Evolutionary conservation across 2,797 vertebrate species (phyloP).

Genomic region (Takifugu ocellatus): DNA sequence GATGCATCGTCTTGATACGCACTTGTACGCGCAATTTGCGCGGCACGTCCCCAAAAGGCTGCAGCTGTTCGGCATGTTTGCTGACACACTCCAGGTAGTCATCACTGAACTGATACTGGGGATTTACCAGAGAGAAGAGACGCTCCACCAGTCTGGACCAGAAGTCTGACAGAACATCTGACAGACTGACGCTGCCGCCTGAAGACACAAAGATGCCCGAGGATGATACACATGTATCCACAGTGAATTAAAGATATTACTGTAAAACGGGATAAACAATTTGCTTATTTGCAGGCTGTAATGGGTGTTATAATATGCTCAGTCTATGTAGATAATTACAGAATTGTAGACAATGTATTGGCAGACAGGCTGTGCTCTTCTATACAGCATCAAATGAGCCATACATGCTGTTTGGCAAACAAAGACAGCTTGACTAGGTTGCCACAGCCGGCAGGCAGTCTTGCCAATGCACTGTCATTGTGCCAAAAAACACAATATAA

Average conservation of each 20-base stretch:
- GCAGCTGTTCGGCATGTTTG: conserved; percentile 82
- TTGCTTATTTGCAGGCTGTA: background rate
- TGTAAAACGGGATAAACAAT: background rate
- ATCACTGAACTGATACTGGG: conserved; percentile 85
- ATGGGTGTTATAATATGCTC: conserved; percentile 2
- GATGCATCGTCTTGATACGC: conserved; percentile 22
- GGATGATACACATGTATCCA: background rate
- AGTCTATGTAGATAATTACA: background rate
- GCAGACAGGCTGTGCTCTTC: conserved; percentile 44
- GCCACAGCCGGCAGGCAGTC: conserved; percentile 55
- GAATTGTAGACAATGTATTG: conserved; percentile 1
- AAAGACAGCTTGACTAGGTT: conserved; percentile 58
- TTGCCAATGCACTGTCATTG: conserved; percentile 28
- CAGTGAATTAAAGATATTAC: background rate
- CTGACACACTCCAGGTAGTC: conserved; percentile 89
- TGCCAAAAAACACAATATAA: conserved; percentile 48
- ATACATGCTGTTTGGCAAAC: conserved; percentile 54
- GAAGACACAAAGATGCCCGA: conserved; percentile 2
- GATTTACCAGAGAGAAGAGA: conserved; percentile 86
- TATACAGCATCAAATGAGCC: conserved; percentile 44
- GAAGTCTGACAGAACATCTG: conserved; percentile 86
- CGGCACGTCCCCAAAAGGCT: conserved; percentile 87
- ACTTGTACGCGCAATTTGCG: conserved; percentile 84
- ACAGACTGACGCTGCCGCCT: conserved; percentile 79
- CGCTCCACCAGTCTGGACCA: conserved; percentile 86